Conservation (phyloP, 92 coral and sea anemone genomes). For the Muricea muricata region DNA sequence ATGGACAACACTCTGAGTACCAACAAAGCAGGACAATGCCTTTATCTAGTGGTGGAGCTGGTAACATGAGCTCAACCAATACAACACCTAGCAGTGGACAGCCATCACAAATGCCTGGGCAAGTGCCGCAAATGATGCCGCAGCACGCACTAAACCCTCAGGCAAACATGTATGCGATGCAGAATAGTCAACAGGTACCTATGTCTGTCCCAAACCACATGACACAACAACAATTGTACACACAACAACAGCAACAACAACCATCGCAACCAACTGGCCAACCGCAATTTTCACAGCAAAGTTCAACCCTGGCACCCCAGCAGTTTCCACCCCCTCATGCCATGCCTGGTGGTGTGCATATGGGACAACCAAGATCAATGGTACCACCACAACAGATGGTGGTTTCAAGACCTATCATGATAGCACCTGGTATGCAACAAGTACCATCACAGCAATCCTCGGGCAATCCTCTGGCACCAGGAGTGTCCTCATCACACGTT, state of each 20-base stretch:
- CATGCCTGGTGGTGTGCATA: not conserved
- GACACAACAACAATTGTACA: slow-evolving; percentile 47
- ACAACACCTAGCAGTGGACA: slow-evolving; percentile 1
- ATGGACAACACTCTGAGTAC: not conserved
- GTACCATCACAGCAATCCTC: not conserved
- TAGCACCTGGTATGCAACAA: not conserved
- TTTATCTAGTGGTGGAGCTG: not conserved
- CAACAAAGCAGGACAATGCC: slow-evolving; percentile 16
- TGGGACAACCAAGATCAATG: slow-evolving; percentile 3
- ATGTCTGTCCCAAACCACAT: not conserved
- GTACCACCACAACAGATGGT: slow-evolving; percentile 8
- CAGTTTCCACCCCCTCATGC: not conserved
- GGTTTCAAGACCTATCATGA: slow-evolving; percentile 3
- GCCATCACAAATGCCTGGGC: not conserved
- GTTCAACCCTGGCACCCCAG: not conserved
- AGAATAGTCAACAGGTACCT: not conserved
- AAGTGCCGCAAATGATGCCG: not conserved
- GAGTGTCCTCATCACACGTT: not conserved
- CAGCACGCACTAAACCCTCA: not conserved
- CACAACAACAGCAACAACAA: slow-evolving; percentile 36
- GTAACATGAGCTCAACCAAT: not conserved
- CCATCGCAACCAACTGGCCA: slow-evolving; percentile 30
- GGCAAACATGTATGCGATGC: not conserved
- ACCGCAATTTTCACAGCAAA: not conserved
- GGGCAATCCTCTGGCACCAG: slow-evolving; percentile 18